Evolutionary conservation across 23 tunicate species (phyloP).

Genomic region (Diplosoma virens): DNA sequence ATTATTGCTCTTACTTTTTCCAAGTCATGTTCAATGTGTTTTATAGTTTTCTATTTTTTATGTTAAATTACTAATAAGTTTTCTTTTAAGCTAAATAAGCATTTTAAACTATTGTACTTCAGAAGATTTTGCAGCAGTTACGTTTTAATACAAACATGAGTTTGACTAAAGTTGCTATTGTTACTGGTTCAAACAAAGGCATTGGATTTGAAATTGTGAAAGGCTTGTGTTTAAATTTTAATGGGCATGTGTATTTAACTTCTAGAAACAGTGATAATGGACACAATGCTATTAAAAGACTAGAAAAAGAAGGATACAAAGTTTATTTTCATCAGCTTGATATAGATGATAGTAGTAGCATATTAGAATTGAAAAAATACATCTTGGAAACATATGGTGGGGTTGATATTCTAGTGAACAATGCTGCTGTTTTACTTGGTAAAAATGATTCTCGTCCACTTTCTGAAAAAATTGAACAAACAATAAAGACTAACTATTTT

Average conservation of each 20-base stretch:
- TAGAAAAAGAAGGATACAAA: conserved; percentile 37
- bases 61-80: not conserved
- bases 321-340: conserved; percentile 75
- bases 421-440: conserved; percentile 43
- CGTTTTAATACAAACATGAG: conserved; percentile 1
- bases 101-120: too few species aligned
- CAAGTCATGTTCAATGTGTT: not conserved
- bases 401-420: conserved; percentile 62
- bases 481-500: conserved; percentile 57
- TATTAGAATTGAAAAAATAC: not conserved
- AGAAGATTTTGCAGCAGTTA: not conserved
- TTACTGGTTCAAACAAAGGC: conserved; percentile 81
- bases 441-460: conserved; percentile 11
- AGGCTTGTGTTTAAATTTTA: conserved; percentile 56
- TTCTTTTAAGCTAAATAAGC: conserved; percentile 10
- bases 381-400: conserved; percentile 52
- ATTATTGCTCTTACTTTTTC: too few species aligned
- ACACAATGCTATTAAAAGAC: conserved; percentile 33
- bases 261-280: conserved; percentile 61
- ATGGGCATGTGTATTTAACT: conserved; percentile 63
- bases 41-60: not conserved
- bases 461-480: conserved; percentile 1
- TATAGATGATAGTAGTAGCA: conserved; percentile 35
- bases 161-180: conserved; percentile 54
- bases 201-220: conserved; percentile 75